Evolutionary conservation across 35 echinoderm and acorn worm genomes (phyloP), one percentile per base, ranked within the genome.

Genomic region (Eucidaris tribuloides): DNA sequence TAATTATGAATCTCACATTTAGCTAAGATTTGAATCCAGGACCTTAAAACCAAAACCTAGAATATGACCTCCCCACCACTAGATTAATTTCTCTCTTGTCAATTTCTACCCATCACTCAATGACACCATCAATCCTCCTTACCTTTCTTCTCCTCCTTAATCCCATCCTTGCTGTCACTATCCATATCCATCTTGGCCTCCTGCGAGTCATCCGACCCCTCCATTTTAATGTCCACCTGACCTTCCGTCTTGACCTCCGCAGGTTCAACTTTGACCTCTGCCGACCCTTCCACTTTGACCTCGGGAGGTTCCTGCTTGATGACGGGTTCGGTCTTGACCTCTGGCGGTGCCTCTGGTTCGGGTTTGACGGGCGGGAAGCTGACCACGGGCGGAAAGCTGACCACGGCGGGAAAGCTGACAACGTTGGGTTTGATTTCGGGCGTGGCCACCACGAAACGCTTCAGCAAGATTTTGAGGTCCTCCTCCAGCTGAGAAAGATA

Each of bases 401-500:
- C 68, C 44, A 74, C 40, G n/a, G 68, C 68, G 7, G 68, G 68
- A 74, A 74, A 74, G 68, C 68, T 74, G 9, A 74, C 68, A 42
- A 74, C 40, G n/a, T 33, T 40, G 37, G 68, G 68, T 41, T 74
- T 88, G 20, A 37, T 54, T 44, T 46, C 33, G 36, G 77, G 22
- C 25, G 70, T 50, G 23, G 59, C 42, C 1, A 72, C 52, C 14
- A 46, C 45, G 48, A 93, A 89, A 35, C 91, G 76, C 84, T 79
- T 82, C 25, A 89, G 70, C 13, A 99, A 54, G 23, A 99, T 81
- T 72, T 80, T 84, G 9, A 99, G 46, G 42, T 99, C 96, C 42
- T 93, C 96, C 62, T 99, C 96, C 29, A 99, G 87, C 87, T 93
- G 31, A 17, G n/a, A n/a, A n/a, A n/a, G n/a, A n/a, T n/a, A n/a